These are phyloP conservation scores for Abrostola tripartita DNA, from an alignment of 2,888 invertebrate species.

Conservation along the genomic window DNA sequence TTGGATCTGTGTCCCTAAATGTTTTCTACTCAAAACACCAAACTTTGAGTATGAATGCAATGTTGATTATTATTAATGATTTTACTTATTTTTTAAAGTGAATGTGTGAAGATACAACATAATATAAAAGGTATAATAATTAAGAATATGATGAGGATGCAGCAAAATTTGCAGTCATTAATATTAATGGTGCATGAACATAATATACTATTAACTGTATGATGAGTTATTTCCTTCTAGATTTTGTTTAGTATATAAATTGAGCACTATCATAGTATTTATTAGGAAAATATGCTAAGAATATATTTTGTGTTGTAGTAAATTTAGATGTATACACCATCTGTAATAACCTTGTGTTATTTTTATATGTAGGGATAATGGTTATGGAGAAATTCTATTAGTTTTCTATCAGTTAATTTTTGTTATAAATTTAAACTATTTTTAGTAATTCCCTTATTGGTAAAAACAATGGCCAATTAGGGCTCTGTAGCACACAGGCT, in stretches of 20 bases:
- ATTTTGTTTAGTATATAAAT: slow-evolving; percentile 35
- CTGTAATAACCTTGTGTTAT: slow-evolving; percentile 3
- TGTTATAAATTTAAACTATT: not conserved
- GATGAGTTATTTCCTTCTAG: slow-evolving; percentile 30
- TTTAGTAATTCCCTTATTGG: not conserved
- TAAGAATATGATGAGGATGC: slow-evolving; percentile 9
- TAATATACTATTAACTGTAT: slow-evolving; percentile 1
- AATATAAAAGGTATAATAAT: slow-evolving; percentile 3
- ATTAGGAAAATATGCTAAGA: slow-evolving; percentile 37
- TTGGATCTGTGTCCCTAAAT: slow-evolving; percentile 27
- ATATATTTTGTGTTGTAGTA: slow-evolving; percentile 27
- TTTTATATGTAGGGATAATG: not conserved
- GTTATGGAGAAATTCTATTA: not conserved
- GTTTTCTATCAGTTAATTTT: not conserved
- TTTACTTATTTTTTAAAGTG: not conserved
- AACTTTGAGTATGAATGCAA: slow-evolving; percentile 4
- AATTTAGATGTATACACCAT: slow-evolving; percentile 20
- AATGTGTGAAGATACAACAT: not conserved
- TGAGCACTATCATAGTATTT: slow-evolving; percentile 20
- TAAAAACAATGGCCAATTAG: not conserved
- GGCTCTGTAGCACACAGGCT: not conserved
- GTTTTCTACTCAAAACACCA: not conserved
- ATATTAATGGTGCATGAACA: slow-evolving; percentile 2
- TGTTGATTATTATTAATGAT: not conserved
- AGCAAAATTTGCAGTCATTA: slow-evolving; percentile 17